Percentiles rank a stretch among this genome's conserved stretches.
These are phyloP conservation scores for Aleiodes leptofemur DNA, from an alignment of 2,888 invertebrate genomes.

Conservation along the genomic window DNA sequence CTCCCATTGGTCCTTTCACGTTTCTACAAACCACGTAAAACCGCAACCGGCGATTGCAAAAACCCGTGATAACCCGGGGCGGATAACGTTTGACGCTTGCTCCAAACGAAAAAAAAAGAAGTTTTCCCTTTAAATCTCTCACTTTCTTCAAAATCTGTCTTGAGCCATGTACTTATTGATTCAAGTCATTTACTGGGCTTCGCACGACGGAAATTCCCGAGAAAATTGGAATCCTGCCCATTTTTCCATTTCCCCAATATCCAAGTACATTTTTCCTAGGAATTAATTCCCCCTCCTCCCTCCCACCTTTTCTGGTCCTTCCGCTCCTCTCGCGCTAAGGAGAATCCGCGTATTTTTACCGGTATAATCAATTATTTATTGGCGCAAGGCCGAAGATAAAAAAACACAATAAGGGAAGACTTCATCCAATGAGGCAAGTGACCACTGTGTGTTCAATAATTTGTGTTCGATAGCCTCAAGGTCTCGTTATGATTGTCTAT, in stretches of 20 bases:
- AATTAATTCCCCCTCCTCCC: not conserved
- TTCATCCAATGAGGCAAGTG: too few species aligned
- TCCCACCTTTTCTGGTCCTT: too few species aligned
- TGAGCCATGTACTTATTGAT: not conserved
- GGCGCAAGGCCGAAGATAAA: too few species aligned
- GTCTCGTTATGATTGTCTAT: too few species aligned
- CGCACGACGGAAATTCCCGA: constrained; percentile 15
- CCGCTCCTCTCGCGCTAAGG: too few species aligned
- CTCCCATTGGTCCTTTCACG: constrained; percentile 12
- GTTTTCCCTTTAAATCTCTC: not conserved
- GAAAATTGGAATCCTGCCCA: not conserved
- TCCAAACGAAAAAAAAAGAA: not conserved
- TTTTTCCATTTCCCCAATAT: not conserved
- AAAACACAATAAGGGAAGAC: too few species aligned
- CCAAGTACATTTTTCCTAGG: not conserved
- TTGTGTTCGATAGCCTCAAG: too few species aligned
- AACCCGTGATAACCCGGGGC: constrained; percentile 19
- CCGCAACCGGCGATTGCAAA: not conserved
- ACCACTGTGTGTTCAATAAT: too few species aligned
- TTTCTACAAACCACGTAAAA: not conserved
- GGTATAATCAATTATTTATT: too few species aligned
- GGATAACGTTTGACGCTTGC: not conserved
- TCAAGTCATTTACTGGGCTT: constrained; percentile 19
- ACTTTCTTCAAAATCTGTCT: not conserved
- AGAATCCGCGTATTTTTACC: too few species aligned